Conservation (phyloP, 35 echinoderm and acorn worm genomes). For the Stichopus chloronotus region DNA sequence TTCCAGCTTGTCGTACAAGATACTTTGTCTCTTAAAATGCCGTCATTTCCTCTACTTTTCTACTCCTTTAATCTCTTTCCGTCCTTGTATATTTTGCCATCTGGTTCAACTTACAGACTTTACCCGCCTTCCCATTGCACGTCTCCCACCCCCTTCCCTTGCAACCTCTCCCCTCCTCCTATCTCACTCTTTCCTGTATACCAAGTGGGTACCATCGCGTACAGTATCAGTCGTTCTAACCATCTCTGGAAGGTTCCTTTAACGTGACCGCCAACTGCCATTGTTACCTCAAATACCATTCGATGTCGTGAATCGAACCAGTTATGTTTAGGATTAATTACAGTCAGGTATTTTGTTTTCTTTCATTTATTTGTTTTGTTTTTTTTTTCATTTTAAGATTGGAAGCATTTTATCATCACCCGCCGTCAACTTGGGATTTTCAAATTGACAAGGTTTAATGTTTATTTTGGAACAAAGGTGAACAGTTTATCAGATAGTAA, state of each 20-base stretch:
- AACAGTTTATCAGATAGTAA: conserved; percentile 2
- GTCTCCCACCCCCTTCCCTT: background rate
- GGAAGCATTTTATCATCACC: conserved; percentile 1
- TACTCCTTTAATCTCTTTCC: too few relatives aligned
- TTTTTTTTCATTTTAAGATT: background rate
- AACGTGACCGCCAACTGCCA: background rate
- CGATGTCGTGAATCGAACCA: background rate
- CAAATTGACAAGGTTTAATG: conserved; percentile 15
- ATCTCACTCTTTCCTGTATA: background rate
- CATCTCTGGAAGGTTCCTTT: background rate
- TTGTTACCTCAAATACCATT: background rate
- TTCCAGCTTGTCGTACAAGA: background rate
- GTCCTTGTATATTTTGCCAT: too few relatives aligned
- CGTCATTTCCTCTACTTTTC: too few relatives aligned
- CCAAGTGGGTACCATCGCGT: too few relatives aligned
- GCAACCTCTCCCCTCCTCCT: background rate
- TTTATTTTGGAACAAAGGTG: background rate
- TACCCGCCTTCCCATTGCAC: background rate
- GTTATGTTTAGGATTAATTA: conserved; percentile 1
- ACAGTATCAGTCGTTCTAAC: too few relatives aligned
- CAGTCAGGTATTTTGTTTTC: background rate
- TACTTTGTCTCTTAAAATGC: too few relatives aligned
- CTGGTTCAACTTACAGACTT: background rate
- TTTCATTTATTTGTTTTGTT: too few relatives aligned
- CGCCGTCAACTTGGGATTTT: background rate